A percentile compares a stretch with the other conserved stretches of the same genome.
Conservation (phyloP, 2,888 invertebrate genomes). For the Mimachlamys varia region DNA sequence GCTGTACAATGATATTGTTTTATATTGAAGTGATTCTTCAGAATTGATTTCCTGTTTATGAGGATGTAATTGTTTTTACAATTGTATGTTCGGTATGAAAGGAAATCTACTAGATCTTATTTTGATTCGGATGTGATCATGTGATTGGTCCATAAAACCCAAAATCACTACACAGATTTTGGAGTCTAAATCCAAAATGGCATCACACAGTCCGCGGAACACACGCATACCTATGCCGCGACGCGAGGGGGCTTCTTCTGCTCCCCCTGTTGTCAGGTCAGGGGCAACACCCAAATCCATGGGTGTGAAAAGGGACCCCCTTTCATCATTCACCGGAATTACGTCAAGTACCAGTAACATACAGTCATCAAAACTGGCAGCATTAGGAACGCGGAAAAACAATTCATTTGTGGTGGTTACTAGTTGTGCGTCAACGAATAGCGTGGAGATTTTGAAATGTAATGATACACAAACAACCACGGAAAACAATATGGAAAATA, state of each 20-base stretch:
- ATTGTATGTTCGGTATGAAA: background rate
- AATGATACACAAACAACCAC: background rate
- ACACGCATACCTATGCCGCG: constrained; percentile 42
- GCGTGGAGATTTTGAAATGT: background rate
- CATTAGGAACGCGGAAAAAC: background rate
- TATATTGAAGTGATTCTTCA: background rate
- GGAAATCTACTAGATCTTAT: background rate
- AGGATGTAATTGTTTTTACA: background rate
- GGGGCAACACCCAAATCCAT: background rate
- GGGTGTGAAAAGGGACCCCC: background rate
- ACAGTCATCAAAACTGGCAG: background rate
- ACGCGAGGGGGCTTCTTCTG: constrained; percentile 26
- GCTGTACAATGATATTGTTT: background rate
- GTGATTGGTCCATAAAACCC: background rate
- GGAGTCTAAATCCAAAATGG: background rate
- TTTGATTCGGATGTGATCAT: background rate
- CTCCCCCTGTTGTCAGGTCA: background rate
- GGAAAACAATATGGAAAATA: constrained; percentile 16
- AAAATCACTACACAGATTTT: background rate
- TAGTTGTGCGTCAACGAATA: background rate
- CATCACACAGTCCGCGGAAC: constrained; percentile 37
- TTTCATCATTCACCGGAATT: background rate
- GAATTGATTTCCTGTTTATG: background rate
- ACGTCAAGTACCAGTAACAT: constrained; percentile 16
- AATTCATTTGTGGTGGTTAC: background rate